phyloP scores from a whole-genome alignment of 2,113 vertebrate genomes.

The Cavia porcellus region DNA sequence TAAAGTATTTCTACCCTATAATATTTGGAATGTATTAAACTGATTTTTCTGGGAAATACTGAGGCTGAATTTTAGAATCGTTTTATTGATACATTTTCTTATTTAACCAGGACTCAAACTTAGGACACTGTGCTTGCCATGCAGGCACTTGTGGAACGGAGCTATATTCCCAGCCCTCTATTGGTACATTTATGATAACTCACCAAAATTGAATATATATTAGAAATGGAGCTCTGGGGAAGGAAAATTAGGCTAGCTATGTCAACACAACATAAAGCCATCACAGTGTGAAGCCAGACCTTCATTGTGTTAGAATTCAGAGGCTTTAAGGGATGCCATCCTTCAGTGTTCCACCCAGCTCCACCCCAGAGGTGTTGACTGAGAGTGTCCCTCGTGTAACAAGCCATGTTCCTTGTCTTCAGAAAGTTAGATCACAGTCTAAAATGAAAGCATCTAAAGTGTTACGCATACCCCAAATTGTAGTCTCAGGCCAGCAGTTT shows the following conservation, averaged over 20 bases:
- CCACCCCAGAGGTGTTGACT: neutral
- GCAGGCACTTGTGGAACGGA: too few species aligned
- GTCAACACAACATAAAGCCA: neutral
- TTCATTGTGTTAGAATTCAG: neutral
- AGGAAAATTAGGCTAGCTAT: neutral
- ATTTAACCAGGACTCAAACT: neutral
- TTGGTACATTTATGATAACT: neutral
- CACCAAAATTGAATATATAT: neutral
- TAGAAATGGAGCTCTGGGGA: neutral
- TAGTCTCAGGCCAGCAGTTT: neutral
- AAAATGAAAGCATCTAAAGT: slow-evolving; percentile 31
- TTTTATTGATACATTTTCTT: neutral
- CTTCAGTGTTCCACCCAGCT: fast-evolving
- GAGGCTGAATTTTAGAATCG: neutral
- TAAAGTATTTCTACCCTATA: neutral
- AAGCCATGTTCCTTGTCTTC: neutral
- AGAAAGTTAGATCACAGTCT: neutral
- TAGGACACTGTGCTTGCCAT: too few species aligned
- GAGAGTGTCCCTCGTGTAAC: neutral
- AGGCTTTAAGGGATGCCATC: neutral
- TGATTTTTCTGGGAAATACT: neutral
- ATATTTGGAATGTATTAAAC: neutral
- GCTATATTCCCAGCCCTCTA: neutral
- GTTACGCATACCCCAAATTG: neutral
- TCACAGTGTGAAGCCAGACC: neutral